These are phyloP conservation scores for Drosophila pseudoobscura DNA, from an alignment of 1,140 invertebrate genomes.

Conservation along the genomic window DNA sequence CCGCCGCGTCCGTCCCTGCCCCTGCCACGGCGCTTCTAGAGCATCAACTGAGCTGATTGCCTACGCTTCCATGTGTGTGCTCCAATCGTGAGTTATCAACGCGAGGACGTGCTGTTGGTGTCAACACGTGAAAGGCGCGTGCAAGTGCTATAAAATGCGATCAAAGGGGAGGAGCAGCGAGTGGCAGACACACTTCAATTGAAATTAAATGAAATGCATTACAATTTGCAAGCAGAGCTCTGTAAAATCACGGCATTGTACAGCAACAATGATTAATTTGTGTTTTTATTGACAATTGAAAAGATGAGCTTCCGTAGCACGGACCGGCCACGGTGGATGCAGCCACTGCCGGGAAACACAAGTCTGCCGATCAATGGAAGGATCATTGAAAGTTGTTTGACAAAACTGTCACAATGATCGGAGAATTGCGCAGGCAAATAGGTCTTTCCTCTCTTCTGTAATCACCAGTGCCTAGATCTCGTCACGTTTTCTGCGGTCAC, in stretches of 20 bases:
- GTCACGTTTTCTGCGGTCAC: constrained; percentile 32
- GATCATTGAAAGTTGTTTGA: not conserved
- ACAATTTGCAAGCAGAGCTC: constrained; percentile 15
- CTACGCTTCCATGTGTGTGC: not conserved
- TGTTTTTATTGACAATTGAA: constrained; percentile 24
- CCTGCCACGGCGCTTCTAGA: constrained; percentile 12
- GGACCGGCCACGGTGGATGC: too few relatives aligned
- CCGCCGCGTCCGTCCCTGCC: too few relatives aligned
- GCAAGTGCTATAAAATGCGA: constrained; percentile 18
- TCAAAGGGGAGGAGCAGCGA: constrained; percentile 18
- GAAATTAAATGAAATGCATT: constrained; percentile 43
- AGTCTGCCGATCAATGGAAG: too few relatives aligned
- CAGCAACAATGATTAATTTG: constrained; percentile 37
- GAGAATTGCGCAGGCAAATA: constrained; percentile 54
- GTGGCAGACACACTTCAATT: constrained; percentile 36
- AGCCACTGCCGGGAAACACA: too few relatives aligned
- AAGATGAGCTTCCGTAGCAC: not conserved
- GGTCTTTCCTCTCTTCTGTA: not conserved
- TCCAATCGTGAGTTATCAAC: constrained; percentile 23
- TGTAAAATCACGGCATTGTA: not conserved
- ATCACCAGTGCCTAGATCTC: constrained; percentile 25
- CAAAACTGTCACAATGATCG: constrained; percentile 12
- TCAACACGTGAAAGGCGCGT: constrained; percentile 39
- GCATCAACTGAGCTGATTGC: constrained; percentile 33
- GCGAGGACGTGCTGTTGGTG: constrained; percentile 22